Evolutionary conservation across 2,113 vertebrate genomes (phyloP), one percentile per base, ranked within the genome.

Genomic region (Solea solea): DNA sequence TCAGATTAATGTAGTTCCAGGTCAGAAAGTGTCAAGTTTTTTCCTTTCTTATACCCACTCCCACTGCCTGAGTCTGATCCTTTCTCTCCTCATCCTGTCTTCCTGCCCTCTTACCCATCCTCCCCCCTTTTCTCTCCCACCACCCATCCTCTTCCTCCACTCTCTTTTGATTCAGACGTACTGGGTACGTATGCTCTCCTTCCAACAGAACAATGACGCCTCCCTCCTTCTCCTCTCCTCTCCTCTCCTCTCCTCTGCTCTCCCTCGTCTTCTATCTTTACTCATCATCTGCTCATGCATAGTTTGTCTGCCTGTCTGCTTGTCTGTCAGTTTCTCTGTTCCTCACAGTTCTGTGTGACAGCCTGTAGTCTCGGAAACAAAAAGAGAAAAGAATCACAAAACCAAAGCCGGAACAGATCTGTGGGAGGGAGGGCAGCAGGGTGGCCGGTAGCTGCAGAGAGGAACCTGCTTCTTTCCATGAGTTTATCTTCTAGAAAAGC

Each of bases 181-280:
- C 94, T 96, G 95, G 95, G 95, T 96, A 95, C 65, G 95, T 95
- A 96, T 94, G 81, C 88, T 84, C 88, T 82, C 25, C 75, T 78
- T 68, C 74, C 80, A 82, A 68, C 63, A n/a, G 74, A 70, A 82
- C 68, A 81, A 82, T 67, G 42, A 57, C 70, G 56, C 74, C 51
- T 49, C 78, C 69, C 48, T 69, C 62, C 63, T 58, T 16, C 39
- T 63, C 64, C 61, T 45, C 65, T 50, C 61, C 60, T 58, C 60
- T 62, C 55, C 65, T 64, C 58, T 74, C 61, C 66, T 45, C 65
- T 50, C 61, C 60, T 58, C 60, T 62, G 53, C 65, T 64, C 58
- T 74, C 61, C 66, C 21, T 21, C 21, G 21, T 21, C 77, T 71
- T 62, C 68, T 83, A 60, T 78, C 84, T 66, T 21, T 78, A 87